Base-by-base conservation (phyloP, 2,113 vertebrate genomes). In the Theropithecus gelada region DNA sequence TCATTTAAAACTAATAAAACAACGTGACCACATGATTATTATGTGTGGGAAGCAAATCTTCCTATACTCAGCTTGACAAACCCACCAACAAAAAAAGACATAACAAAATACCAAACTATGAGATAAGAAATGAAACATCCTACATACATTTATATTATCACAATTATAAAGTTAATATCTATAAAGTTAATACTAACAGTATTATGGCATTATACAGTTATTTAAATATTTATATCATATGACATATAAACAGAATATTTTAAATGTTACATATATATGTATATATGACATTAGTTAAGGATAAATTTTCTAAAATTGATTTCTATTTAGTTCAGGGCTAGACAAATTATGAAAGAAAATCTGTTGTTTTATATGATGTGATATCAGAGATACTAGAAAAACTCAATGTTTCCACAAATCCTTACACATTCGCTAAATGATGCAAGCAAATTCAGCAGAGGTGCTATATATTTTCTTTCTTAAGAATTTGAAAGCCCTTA, bases 331-430 rank as follows among this genome's bases (percentile, higher is more conserved):
- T 27, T 89, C 14, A 88, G 17, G 7, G 25, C 7, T 14, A 80
- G 27, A 82, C 40, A 50, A 52, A 61, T 38, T 87, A 20, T 9
- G 17, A 73, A 4, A 79, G 38, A 96, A 89, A 97, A 73, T 78
- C 4, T 16, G 3, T 84, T 84, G 79, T 2, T 23, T 90, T 79
- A 25, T 32, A 79, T 12, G n/a, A 16, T 79, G 40, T 25, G 0
- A n/a, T 61, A n/a, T 13, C 18, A 68, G n/a, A 59, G 5, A 80
- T 35, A 13, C 12, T 59, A 40, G 27, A 81, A 73, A 94, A 80
- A 6, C 2, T 10, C 10, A 32, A 0, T 16, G 0, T 86, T 82
- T 61, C n/a, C 3, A 25, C 10, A 22, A 9, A 86, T 38, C 27
- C 11, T 40, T 88, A 55, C 2, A 25, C 38, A 20, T 70, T 94